Percentiles rank a stretch among this genome's conserved stretches.
phyloP scores from a whole-genome alignment of 2,113 vertebrate species.

The Psilopogon haemacephalus region DNA sequence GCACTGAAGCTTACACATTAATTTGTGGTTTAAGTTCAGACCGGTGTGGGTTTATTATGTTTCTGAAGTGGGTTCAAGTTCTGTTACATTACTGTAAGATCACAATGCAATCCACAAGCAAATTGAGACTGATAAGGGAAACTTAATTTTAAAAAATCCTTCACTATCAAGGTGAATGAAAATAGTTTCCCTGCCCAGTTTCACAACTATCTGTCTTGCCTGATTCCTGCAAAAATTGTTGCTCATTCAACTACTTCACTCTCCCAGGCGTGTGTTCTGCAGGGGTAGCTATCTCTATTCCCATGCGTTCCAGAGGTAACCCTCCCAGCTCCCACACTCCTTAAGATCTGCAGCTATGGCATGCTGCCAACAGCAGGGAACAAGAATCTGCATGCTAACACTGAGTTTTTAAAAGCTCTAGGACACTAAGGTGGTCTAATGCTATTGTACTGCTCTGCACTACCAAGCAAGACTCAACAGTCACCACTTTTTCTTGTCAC shows the following conservation, averaged over 20 bases:
- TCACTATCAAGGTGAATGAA: neutral
- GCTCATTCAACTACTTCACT: neutral
- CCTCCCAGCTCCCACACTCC: neutral
- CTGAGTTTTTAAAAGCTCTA: neutral
- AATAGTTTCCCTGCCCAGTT: neutral
- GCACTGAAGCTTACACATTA: neutral
- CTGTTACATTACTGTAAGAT: neutral
- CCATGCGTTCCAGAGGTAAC: neutral
- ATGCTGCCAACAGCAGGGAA: neutral
- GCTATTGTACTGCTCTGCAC: neutral
- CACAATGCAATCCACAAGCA: neutral
- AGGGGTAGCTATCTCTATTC: neutral
- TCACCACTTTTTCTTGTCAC: neutral
- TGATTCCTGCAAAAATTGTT: neutral
- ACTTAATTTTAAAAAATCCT: neutral
- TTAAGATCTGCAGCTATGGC: neutral
- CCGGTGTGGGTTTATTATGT: neutral
- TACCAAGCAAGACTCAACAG: neutral
- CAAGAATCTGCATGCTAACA: neutral
- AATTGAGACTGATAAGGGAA: neutral
- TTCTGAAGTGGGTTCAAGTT: neutral
- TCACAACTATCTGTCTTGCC: neutral
- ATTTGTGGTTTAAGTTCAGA: neutral
- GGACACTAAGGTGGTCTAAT: neutral
- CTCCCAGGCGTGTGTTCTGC: neutral